Percentiles rank a stretch among this genome's conserved stretches.
phyloP scores from a whole-genome alignment of 2,113 vertebrate species.

The Nettapus auritus region DNA sequence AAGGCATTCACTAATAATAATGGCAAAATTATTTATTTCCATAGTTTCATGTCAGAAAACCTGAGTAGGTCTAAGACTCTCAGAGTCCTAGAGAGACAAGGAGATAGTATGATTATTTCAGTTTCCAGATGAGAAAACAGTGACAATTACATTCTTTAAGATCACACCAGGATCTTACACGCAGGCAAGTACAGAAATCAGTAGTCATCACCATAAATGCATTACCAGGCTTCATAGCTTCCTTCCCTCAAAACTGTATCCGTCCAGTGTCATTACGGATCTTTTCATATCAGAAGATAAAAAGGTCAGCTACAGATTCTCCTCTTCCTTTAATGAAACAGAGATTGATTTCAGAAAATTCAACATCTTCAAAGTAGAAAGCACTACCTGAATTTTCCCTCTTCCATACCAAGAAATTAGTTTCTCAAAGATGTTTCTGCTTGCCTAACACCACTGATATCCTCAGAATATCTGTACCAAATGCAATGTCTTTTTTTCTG shows the following conservation, averaged over 20 bases:
- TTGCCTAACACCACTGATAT: background rate
- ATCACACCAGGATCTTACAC: background rate
- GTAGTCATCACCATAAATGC: background rate
- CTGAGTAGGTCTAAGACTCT: background rate
- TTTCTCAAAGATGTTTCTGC: background rate
- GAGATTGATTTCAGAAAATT: background rate
- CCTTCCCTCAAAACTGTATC: background rate
- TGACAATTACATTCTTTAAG: conserved; percentile 5
- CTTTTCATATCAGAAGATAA: background rate
- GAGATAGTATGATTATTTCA: background rate
- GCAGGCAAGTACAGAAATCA: background rate
- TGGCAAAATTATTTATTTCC: conserved; percentile 17
- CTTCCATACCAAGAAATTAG: background rate
- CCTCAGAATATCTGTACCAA: background rate
- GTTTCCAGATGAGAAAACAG: background rate
- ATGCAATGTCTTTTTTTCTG: background rate
- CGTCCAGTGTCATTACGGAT: background rate
- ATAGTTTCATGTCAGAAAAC: conserved; percentile 30
- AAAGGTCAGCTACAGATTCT: background rate
- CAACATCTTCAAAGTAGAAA: background rate
- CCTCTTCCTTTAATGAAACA: background rate
- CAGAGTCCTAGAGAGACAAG: background rate
- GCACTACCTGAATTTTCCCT: background rate
- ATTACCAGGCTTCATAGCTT: background rate
- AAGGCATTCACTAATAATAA: conserved; percentile 18